phyloP scores from a whole-genome alignment of 2,888 invertebrate species.

The Callyntrura sp. region DNA sequence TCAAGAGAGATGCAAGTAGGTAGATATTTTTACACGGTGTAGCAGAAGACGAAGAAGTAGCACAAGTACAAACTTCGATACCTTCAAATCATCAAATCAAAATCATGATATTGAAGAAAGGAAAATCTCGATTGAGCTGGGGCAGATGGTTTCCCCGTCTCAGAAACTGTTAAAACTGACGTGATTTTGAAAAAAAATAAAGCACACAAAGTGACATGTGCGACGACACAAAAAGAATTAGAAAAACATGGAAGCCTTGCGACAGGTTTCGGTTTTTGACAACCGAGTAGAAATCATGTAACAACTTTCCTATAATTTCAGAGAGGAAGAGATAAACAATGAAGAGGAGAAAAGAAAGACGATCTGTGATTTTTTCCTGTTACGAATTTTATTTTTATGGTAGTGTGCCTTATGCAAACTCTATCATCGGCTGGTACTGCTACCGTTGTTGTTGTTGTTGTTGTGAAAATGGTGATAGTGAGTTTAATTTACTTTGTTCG shows the following conservation, averaged over 20 bases:
- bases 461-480: constrained; percentile 44
- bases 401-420: constrained; percentile 3
- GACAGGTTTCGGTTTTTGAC: background rate
- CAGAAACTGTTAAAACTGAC: no score
- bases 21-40: background rate
- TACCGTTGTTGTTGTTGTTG: background rate
- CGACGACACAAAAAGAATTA: no score
- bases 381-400: background rate
- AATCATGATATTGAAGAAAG: no score
- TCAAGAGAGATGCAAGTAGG: background rate
- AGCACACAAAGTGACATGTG: background rate
- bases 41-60: background rate
- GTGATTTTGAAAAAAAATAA: constrained; percentile 2
- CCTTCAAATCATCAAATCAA: background rate
- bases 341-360: constrained; percentile 47
- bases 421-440: background rate
- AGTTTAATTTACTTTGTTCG: background rate
- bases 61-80: background rate
- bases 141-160: background rate
- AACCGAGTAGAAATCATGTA: constrained; percentile 19
- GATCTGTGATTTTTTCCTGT: background rate
- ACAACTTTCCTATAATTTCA: background rate
- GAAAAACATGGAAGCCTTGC: background rate
- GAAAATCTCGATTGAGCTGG: no score
- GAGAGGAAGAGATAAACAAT: constrained; percentile 2